Evolutionary conservation across 2,888 invertebrate species (phyloP).

Genomic region (Nymphalis c-album): DNA sequence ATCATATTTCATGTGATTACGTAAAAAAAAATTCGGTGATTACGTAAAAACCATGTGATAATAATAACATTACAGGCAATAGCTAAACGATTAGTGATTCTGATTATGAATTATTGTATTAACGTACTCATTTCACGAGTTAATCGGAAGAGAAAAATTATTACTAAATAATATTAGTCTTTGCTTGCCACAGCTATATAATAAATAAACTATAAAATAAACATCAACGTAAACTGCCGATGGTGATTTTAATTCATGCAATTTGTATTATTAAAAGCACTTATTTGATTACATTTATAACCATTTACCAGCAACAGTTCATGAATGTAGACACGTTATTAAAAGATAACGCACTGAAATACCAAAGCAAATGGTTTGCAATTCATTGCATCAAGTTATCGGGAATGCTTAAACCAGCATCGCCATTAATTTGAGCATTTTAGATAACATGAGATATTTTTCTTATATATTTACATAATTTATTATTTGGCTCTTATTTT

Average conservation of each 20-base stretch:
- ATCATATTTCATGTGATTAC: too few relatives aligned
- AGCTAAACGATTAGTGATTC: too few relatives aligned
- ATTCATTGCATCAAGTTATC: conserved; percentile 19
- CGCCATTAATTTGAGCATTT: conserved; percentile 26
- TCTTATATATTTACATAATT: conserved; percentile 26
- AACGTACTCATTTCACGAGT: too few relatives aligned
- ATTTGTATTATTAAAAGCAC: conserved; percentile 13
- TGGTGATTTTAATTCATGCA: conserved; percentile 16
- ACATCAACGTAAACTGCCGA: background rate
- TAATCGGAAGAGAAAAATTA: too few relatives aligned
- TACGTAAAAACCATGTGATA: too few relatives aligned
- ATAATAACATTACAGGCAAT: too few relatives aligned
- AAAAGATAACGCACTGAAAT: conserved; percentile 21
- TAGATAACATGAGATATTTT: conserved; percentile 21
- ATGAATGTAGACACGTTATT: conserved; percentile 18
- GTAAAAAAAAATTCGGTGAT: too few relatives aligned
- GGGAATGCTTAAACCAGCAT: conserved; percentile 27
- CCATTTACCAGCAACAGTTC: conserved; percentile 19
- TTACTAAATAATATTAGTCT: too few relatives aligned
- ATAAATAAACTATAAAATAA: too few relatives aligned
- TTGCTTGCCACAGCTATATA: too few relatives aligned
- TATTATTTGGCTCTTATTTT: conserved; percentile 19
- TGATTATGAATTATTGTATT: too few relatives aligned
- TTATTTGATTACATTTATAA: conserved; percentile 13
- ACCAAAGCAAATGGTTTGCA: conserved; percentile 12